A percentile compares a stretch with the other conserved stretches of the same genome.
Evolutionary conservation across 1,140 invertebrate genomes (phyloP).

Genomic region (Goniozus legneri): DNA sequence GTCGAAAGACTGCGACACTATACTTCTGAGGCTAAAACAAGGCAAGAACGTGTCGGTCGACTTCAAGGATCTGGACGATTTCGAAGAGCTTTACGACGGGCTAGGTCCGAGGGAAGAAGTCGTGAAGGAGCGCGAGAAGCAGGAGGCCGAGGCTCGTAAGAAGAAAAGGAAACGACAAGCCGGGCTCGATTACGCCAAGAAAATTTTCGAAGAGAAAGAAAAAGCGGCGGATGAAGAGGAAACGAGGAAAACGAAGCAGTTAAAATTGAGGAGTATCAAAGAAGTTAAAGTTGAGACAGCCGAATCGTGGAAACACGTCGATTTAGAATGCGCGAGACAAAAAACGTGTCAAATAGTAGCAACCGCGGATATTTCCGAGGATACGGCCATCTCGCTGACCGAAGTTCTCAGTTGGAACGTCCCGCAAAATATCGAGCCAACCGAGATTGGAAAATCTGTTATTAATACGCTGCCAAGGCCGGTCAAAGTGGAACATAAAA

Average conservation of each 20-base stretch:
- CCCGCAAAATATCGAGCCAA: conserved; percentile 50
- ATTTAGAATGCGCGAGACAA: conserved; percentile 25
- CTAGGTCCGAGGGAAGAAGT: conserved; percentile 62
- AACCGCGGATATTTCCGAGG: conserved; percentile 19
- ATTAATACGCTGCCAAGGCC: conserved; percentile 55
- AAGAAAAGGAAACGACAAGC: conserved; percentile 61
- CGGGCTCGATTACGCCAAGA: conserved; percentile 60
- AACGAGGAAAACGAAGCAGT: conserved; percentile 45
- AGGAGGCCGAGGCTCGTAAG: conserved; percentile 56
- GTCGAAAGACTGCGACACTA: conserved; percentile 69
- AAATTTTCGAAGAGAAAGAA: conserved; percentile 77
- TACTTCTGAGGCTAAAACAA: conserved; percentile 69
- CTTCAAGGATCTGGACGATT: conserved; percentile 61
- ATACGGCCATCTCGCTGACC: conserved; percentile 35
- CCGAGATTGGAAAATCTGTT: conserved; percentile 38
- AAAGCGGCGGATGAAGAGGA: conserved; percentile 60
- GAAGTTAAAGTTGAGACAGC: conserved; percentile 28
- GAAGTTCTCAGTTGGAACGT: conserved; percentile 60
- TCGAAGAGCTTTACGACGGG: conserved; percentile 62
- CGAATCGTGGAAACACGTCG: conserved; percentile 30
- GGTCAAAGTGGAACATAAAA: conserved; percentile 51
- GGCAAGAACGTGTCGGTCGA: conserved; percentile 70
- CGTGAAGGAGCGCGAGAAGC: conserved; percentile 59
- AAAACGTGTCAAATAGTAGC: conserved; percentile 27
- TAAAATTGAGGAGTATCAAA: conserved; percentile 53